These are phyloP conservation scores for Drosophila ambigua DNA, from an alignment of 1,140 invertebrate species.

Conservation along the genomic window DNA sequence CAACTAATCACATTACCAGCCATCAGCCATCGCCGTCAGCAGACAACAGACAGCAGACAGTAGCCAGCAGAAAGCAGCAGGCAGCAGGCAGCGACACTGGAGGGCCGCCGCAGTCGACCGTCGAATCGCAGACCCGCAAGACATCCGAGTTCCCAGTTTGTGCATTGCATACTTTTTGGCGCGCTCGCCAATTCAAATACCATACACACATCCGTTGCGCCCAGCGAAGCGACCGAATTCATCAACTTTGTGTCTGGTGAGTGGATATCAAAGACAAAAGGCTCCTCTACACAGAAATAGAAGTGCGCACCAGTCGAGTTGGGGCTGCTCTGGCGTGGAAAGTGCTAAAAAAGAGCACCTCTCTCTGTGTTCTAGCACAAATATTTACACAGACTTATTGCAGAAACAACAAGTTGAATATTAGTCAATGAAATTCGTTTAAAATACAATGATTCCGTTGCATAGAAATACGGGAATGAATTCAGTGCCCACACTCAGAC, in stretches of 20 bases:
- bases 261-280: slow-evolving; percentile 46
- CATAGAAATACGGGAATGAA: too few species aligned
- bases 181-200: slow-evolving; percentile 50
- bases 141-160: slow-evolving; percentile 46
- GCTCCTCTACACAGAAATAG: neutral
- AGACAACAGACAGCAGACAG: slow-evolving; percentile 20
- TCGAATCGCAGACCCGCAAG: slow-evolving; percentile 44
- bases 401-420: too few species aligned
- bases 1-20: slow-evolving; percentile 79
- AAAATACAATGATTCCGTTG: too few species aligned
- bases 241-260: slow-evolving; percentile 69
- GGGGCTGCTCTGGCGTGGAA: slow-evolving; percentile 13
- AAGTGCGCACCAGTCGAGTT: neutral
- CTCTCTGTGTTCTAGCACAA: too few species aligned
- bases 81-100: slow-evolving; percentile 21
- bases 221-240: slow-evolving; percentile 43
- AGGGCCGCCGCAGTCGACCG: slow-evolving; percentile 48
- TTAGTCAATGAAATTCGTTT: too few species aligned
- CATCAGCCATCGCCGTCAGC: slow-evolving; percentile 41
- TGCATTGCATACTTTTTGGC: slow-evolving; percentile 75
- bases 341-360: neutral
- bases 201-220: slow-evolving; percentile 2
- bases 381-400: too few species aligned
- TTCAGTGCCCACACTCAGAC: too few species aligned
- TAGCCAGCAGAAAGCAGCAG: neutral